These are phyloP conservation scores for Sitta carolinensis DNA, from an alignment of 2,797 vertebrate species.

Conservation along the genomic window DNA sequence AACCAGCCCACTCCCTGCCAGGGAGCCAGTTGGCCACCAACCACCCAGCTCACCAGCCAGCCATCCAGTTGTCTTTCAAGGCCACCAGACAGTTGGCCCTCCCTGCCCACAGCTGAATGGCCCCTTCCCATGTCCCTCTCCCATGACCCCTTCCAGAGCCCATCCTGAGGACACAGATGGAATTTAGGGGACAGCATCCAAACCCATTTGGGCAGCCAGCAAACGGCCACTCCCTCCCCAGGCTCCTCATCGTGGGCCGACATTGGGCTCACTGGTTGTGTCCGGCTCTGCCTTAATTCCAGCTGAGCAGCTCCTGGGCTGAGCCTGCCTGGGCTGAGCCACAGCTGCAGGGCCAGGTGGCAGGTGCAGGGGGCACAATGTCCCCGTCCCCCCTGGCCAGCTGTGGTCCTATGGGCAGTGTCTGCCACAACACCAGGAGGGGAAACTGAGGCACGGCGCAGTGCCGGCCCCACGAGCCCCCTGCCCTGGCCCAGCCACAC, in stretches of 20 bases:
- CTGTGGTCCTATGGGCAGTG: rapidly evolving
- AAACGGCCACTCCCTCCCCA: rapidly evolving
- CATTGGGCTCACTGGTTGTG: rapidly evolving
- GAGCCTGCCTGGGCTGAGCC: neutral
- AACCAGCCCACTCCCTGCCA: neutral
- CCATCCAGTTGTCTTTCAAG: neutral
- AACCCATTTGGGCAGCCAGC: neutral
- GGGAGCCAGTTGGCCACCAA: neutral
- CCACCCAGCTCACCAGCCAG: neutral
- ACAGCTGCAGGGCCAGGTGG: rapidly evolving
- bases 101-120: neutral
- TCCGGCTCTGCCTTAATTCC: neutral
- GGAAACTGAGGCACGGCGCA: neutral
- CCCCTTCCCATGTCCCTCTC: no score
- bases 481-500: rapidly evolving
- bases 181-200: neutral
- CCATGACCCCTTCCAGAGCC: neutral
- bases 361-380: no score
- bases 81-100: neutral
- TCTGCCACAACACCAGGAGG: neutral
- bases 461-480: rapidly evolving
- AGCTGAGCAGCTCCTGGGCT: neutral
- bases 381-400: neutral
- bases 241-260: rapidly evolving
- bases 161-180: neutral